phyloP scores from a whole-genome alignment of 2,888 invertebrate species.

The Acanthococcus lagerstroemiae region DNA sequence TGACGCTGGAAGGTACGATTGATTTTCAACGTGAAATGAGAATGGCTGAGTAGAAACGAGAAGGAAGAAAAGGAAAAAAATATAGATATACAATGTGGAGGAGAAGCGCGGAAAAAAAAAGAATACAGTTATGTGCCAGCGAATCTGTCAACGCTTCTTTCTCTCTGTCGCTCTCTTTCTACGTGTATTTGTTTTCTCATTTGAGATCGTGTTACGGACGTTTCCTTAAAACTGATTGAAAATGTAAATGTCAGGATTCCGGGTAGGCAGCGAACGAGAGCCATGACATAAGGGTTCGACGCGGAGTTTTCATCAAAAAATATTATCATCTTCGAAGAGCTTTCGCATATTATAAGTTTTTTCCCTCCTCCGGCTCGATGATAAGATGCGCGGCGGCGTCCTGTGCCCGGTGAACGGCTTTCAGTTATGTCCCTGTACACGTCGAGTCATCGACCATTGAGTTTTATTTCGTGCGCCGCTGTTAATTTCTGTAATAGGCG shows the following conservation, averaged over 20 bases:
- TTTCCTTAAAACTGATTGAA: conserved; percentile 24
- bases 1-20: conserved; percentile 27
- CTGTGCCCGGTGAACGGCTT: too few species aligned
- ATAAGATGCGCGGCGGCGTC: too few species aligned
- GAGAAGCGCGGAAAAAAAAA: background rate
- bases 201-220: conserved; percentile 31
- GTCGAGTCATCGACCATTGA: too few species aligned
- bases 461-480: too few species aligned
- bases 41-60: background rate
- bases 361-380: background rate
- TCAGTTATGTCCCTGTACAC: too few species aligned
- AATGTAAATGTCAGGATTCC: conserved; percentile 25
- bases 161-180: background rate
- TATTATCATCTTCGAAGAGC: background rate
- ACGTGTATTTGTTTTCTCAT: conserved; percentile 27
- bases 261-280: conserved; percentile 3
- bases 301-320: conserved; percentile 15
- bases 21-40: conserved; percentile 27
- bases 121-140: conserved; percentile 16
- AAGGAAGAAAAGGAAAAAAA: conserved; percentile 2
- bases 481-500: too few species aligned
- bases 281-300: conserved; percentile 18
- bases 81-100: conserved; percentile 2
- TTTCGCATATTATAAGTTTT: background rate
- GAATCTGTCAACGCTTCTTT: conserved; percentile 23